Evolutionary conservation across 2,888 invertebrate genomes (phyloP).

Genomic region (Caenorhabditis imperialis): DNA sequence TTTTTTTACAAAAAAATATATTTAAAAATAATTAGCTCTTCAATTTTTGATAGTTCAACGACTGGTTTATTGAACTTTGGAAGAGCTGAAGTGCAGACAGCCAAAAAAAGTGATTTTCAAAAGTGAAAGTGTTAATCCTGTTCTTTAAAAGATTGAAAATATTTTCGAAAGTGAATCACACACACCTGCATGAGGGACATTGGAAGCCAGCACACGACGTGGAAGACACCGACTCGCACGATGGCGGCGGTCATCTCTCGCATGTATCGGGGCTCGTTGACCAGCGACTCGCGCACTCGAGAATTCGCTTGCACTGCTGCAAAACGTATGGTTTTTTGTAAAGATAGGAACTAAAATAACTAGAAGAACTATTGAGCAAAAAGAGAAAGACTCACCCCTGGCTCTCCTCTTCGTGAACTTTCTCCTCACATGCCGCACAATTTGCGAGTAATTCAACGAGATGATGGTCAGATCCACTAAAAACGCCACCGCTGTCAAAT

Average conservation of each 20-base stretch:
- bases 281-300: slow-evolving; percentile 64
- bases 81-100: slow-evolving; percentile 43
- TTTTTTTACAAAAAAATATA: slow-evolving; percentile 2
- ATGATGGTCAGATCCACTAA: slow-evolving; percentile 67
- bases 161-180: slow-evolving; percentile 4
- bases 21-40: too few species aligned
- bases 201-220: slow-evolving; percentile 76
- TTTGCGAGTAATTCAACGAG: slow-evolving; percentile 74
- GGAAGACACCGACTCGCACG: slow-evolving; percentile 76
- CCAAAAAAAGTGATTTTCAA: too few species aligned
- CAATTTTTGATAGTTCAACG: too few species aligned
- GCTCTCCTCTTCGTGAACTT: slow-evolving; percentile 76
- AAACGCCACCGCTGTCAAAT: slow-evolving; percentile 64
- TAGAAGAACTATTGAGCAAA: background rate
- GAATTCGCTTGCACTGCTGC: slow-evolving; percentile 61
- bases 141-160: too few species aligned
- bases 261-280: slow-evolving; percentile 76
- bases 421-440: slow-evolving; percentile 73
- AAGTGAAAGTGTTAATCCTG: too few species aligned
- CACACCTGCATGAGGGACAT: slow-evolving; percentile 51
- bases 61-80: too few species aligned
- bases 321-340: background rate
- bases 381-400: slow-evolving; percentile 58
- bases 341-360: background rate
- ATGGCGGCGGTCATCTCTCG: slow-evolving; percentile 76